These are phyloP conservation scores for Physella acuta DNA, from an alignment of 1,140 invertebrate genomes.

Conservation along the genomic window DNA sequence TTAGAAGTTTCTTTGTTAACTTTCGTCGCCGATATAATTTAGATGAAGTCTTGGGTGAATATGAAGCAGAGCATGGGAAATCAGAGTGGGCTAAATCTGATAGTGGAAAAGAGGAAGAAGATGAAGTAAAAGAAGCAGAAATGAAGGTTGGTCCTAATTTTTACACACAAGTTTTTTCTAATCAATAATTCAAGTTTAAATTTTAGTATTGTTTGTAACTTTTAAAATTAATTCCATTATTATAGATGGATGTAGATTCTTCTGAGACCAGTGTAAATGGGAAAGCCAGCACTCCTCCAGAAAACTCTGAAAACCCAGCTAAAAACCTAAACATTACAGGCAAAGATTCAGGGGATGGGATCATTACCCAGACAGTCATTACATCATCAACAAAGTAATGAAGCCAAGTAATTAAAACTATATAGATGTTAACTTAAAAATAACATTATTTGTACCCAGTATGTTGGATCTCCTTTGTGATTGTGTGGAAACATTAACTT, in stretches of 20 bases:
- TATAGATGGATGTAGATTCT: conserved; percentile 8
- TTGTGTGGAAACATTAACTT: no score
- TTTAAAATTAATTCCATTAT: background rate
- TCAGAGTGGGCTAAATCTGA: conserved; percentile 31
- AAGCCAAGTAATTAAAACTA: no score
- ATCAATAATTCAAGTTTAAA: no score
- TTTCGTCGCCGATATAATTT: conserved; percentile 88
- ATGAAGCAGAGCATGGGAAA: conserved; percentile 76
- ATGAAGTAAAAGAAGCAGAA: conserved; percentile 24
- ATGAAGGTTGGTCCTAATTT: conserved; percentile 3
- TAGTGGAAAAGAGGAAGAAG: conserved; percentile 19
- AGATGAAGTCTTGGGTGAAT: conserved; percentile 85
- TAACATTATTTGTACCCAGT: no score
- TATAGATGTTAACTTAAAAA: no score
- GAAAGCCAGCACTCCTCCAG: conserved; percentile 6
- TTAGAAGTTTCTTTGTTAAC: conserved; percentile 86
- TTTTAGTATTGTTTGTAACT: background rate
- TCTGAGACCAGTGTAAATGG: background rate
- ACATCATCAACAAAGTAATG: no score
- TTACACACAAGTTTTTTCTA: background rate
- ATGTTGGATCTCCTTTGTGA: no score
- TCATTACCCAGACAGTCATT: no score
- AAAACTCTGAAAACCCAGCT: no score
- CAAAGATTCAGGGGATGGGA: conserved; percentile 11
- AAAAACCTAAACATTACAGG: no score